These are phyloP conservation scores for Chymomyza amoena DNA, from an alignment of 2,888 invertebrate species.

Conservation along the genomic window DNA sequence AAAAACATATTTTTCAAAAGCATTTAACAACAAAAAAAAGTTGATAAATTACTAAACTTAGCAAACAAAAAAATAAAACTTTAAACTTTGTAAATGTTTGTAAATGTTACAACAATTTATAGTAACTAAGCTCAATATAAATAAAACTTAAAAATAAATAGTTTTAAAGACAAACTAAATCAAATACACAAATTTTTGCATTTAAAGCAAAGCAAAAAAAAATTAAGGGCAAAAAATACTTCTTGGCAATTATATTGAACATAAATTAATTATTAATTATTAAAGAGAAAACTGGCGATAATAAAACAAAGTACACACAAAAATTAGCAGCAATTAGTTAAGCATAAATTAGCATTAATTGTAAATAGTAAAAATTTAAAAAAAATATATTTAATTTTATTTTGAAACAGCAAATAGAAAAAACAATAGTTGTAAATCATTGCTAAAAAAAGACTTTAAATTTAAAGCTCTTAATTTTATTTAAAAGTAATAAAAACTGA, in stretches of 20 bases:
- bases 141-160: constrained; percentile 1
- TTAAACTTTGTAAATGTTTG: constrained; percentile 59
- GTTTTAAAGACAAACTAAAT: background rate
- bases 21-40: background rate
- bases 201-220: constrained; percentile 7
- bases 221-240: constrained; percentile 27
- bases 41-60: constrained; percentile 9
- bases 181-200: background rate
- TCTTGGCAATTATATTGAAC: constrained; percentile 59
- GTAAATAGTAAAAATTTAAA: constrained; percentile 12
- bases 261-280: constrained; percentile 21
- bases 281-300: background rate
- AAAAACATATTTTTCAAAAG: background rate
- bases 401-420: too few relatives aligned
- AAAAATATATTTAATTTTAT: constrained; percentile 15
- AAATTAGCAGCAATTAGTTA: constrained; percentile 49
- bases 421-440: background rate
- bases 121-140: constrained; percentile 56
- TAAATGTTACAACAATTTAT: constrained; percentile 47
- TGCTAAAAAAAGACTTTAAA: constrained; percentile 55
- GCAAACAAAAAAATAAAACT: constrained; percentile 29
- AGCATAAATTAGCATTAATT: constrained; percentile 44
- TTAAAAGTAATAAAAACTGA: constrained; percentile 18
- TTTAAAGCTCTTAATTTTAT: constrained; percentile 15
- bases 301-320: constrained; percentile 25